Base-by-base conservation (phyloP, 2,797 vertebrate species). In the Ceryle rudis region DNA sequence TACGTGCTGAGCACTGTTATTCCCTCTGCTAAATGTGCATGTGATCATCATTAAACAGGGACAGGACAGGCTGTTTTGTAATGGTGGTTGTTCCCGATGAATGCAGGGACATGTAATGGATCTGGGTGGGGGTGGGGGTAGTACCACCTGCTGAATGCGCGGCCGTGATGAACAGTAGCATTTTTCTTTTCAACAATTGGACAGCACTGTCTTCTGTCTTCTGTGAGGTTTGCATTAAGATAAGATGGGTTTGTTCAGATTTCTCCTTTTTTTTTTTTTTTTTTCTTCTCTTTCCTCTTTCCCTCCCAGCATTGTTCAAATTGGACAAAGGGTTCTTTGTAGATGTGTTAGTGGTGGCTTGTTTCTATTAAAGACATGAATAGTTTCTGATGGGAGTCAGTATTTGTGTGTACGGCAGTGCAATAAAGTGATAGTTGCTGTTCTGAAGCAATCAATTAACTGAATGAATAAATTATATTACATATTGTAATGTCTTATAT, bases 221-320 rank as follows among this genome's bases (percentile, higher is more conserved):
- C 91, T 79, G 65, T 66, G 86, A 52, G 95, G 94, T 90, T 96
- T 94, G 81, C 67, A 7, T 79, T 78, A 84, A 92, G 90, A 97
- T 96, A 95, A 92, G 91, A 91, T 52, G 90, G 83, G 17, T 97
- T 97, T 97, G 95, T 97, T 95, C 93, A 79, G 66, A 74, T 42
- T 85, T 21, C 60, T 92, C 65, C 42, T 44, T 55, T 29, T 64
- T 44, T 54, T 51, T n/a, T 29, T 46, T 37, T 61, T 51, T n/a
- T n/a, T 25, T 33, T 17, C 15, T 26, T 33, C 10, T 10, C 31
- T 23, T 20, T 17, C 10, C 62, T 51, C 49, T 15, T 35, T 19
- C 16, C 31, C 26, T 22, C 19, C 10, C 62, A 54, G 64, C 85
- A 74, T 89, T 96, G 84, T 96, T 92, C 74, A 84, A 33, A 74